Conservation (phyloP, 2,113 vertebrate species). For the Conger conger region DNA sequence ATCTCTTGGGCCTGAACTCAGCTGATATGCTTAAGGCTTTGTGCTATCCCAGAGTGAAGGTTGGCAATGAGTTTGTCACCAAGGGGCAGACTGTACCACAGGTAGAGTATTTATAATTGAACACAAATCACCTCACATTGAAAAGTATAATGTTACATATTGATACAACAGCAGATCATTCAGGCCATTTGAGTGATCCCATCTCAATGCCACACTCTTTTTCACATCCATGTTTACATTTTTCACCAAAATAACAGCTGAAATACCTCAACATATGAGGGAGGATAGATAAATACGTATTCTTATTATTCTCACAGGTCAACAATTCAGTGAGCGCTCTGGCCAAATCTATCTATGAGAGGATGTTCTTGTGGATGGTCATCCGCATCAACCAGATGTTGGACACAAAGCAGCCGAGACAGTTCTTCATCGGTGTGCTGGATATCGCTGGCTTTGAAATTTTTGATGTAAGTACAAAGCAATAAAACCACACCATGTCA, state of each 20-base stretch:
- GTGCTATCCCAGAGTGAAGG: conserved; percentile 9
- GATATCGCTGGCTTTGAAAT: conserved; percentile 82
- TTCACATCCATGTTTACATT: background rate
- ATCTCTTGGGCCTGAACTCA: conserved; percentile 12
- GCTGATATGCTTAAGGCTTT: conserved; percentile 3
- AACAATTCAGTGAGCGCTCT: conserved; percentile 52
- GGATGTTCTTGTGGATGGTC: conserved; percentile 48
- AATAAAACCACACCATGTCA: too few species aligned
- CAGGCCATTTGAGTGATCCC: too few species aligned
- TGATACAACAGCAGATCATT: too few species aligned
- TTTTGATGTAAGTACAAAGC: conserved; percentile 64
- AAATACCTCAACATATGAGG: background rate
- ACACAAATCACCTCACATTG: conserved; percentile 38
- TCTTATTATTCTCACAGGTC: background rate
- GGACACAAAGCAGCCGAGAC: conserved; percentile 79
- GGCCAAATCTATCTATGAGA: conserved; percentile 65
- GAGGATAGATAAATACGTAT: too few species aligned
- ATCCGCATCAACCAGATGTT: conserved; percentile 41
- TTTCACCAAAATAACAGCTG: background rate
- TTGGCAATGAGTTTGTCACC: conserved; percentile 4
- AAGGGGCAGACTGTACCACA: conserved; percentile 10
- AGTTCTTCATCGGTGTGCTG: conserved; percentile 87
- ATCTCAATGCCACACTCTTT: background rate
- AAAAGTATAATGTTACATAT: too few species aligned
- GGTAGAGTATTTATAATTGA: background rate